Conservation (phyloP, 2,888 invertebrate species). For the Salticus scenicus region DNA sequence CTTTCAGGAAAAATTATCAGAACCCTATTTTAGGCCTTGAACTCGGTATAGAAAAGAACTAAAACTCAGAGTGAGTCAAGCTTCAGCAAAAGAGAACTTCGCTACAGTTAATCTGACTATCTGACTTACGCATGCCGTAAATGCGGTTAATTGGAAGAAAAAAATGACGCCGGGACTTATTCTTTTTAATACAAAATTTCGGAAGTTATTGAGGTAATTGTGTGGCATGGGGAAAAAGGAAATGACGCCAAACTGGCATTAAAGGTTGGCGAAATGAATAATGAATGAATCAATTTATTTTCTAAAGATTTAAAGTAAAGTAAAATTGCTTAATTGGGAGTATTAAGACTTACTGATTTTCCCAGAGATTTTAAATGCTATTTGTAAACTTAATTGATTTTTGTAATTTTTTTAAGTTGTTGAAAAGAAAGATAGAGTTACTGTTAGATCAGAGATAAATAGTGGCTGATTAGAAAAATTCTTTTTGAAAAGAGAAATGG, state of each 20-base stretch:
- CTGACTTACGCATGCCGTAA: not conserved
- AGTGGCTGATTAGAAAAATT: no score
- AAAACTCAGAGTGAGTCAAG: not conserved
- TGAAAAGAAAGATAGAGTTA: no score
- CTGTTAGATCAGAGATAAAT: no score
- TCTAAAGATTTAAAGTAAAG: no score
- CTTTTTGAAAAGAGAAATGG: no score
- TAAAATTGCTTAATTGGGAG: no score
- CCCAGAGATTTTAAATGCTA: no score
- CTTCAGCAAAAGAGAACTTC: not conserved
- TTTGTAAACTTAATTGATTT: no score
- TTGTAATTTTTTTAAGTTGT: no score
- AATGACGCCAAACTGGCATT: not conserved
- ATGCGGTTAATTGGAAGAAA: not conserved
- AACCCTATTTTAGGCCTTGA: not conserved
- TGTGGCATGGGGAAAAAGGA: not conserved
- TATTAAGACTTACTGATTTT: no score
- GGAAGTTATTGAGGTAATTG: constrained; percentile 1
- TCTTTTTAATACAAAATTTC: not conserved
- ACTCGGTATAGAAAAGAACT: not conserved
- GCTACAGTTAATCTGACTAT: not conserved
- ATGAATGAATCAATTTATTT: no score
- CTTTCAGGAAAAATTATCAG: not conserved
- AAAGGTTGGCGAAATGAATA: no score
- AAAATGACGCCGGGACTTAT: not conserved